Base-by-base conservation (phyloP, 1,140 invertebrate species). In the Brachionus sp. region DNA sequence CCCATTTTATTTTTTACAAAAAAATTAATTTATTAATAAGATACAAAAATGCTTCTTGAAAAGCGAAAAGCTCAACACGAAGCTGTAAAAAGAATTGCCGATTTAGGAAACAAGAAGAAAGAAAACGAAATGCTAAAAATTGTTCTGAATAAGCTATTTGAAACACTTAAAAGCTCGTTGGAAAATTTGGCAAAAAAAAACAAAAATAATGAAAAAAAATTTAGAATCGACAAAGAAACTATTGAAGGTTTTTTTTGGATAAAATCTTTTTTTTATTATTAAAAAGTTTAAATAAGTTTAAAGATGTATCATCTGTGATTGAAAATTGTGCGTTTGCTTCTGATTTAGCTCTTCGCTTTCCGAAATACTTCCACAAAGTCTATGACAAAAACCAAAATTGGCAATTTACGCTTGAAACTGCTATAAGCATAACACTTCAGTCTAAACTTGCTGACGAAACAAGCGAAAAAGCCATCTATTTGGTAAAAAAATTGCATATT, bases 1-100 rank as follows among this genome's bases (percentile, higher is more conserved):
- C 19, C 25, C 5, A 7, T 73, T 44, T 0, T 1, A 25, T 25
- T 75, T 46, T 19, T 75, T 1, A 70, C 13, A 2, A 7, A 16
- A 37, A 37, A 37, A 29, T 29, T 1, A 25, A 16, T 10, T 12
- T 35, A 33, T 29, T 66, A 33, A 6, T 16, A 19, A 75, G 70
- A 75, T 75, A 23, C 10, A 7, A 75, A 75, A 75, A 75, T 75
- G 70, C 19, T 75, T 12, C 10, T 75, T 3, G 33, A 46, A 12
- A 75, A 75, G 44, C 13, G 70, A 25, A 75, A 75, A 75, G 23
- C 70, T 25, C 70, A 75, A 29, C 70, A 75, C 10, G 70, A 75
- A 13, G 70, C 70, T 46, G 70, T 46, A 6, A 75, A 75, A 46
- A 23, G 39, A 25, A 46, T 75, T 0, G 39, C 25, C 44, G 39